Evolutionary conservation across 2,113 vertebrate species (phyloP).

Genomic region (Aegithalos caudatus): DNA sequence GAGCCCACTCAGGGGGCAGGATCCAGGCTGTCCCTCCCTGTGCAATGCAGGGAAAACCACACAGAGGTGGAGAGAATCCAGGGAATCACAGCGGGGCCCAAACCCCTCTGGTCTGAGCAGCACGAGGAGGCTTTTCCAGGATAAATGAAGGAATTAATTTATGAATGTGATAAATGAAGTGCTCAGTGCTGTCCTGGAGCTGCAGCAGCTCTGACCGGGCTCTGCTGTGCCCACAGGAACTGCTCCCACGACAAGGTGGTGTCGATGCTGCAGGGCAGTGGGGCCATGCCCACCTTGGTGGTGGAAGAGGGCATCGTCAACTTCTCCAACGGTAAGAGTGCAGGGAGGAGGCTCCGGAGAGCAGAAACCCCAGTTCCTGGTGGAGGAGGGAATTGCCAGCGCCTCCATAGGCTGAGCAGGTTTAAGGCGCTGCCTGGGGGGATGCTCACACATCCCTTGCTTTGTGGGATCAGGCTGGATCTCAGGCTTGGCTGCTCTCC

Average conservation of each 20-base stretch:
- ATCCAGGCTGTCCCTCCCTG: background rate
- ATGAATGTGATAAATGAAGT: too few relatives aligned
- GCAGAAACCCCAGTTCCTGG: fast-evolving
- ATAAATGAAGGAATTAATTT: fast-evolving
- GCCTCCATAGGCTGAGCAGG: fast-evolving
- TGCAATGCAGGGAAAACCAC: background rate
- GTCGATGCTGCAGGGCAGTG: conserved; percentile 98
- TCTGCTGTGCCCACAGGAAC: conserved; percentile 75
- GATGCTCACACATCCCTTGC: background rate
- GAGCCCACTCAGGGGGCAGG: fast-evolving
- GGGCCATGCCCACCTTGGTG: conserved; percentile 92
- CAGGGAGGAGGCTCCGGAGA: background rate
- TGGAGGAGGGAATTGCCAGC: background rate
- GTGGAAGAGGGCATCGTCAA: conserved; percentile 90
- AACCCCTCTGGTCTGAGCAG: background rate
- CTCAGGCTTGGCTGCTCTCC: background rate
- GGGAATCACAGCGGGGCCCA: fast-evolving
- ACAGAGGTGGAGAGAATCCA: background rate
- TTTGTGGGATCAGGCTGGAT: background rate
- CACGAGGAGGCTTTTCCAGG: background rate
- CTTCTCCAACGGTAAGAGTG: conserved; percentile 74
- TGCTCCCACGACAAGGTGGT: conserved; percentile 99
- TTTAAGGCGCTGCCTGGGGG: background rate
- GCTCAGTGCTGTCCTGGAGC: fast-evolving
- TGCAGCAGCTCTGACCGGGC: background rate